Base-by-base conservation (phyloP, 2,113 vertebrate genomes). In the Corythoichthys intestinalis region DNA sequence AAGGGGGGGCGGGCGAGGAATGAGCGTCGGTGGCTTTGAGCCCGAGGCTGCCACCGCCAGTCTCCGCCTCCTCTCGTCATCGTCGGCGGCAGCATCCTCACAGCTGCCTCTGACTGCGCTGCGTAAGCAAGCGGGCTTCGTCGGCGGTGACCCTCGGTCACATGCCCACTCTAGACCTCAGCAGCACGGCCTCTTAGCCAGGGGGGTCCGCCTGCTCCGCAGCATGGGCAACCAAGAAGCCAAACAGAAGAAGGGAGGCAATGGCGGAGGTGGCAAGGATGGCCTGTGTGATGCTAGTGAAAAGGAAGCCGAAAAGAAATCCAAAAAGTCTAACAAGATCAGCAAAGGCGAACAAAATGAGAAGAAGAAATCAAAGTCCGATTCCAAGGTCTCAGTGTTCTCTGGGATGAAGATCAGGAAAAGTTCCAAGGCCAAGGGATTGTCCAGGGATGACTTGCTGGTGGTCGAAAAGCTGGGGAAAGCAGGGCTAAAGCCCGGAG, bases 181-280 rank as follows among this genome's bases (percentile, higher is more conserved):
- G 68, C 87, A 90, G 61, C 69, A 95, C 93, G 94, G 93, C 92
- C 86, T 95, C 87, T 91, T 91, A 76, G 82, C 82, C 4, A 91
- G 86, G 77, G 85, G 91, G n/a, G 90, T 68, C 67, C 91, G 83
- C 2, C 82, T 78, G 80, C 82, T 66, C 57, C 91, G 82, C 83
- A 94, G 86, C 86, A 98, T 99, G 97, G 96, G 97, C 58, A 97
- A 97, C 83, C 96, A 98, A 85, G 96, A 98, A 67, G 91, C 93
- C n/a, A 98, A 96, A 87, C 94, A 93, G 44, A 98, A 89, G 89
- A 94, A 92, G 86, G 89, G 91, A 54, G 92, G 90, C 20, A 47
- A 57, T 82, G 89, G 74, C 37, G 87, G 89, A n/a, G 20, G 71
- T 7, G 70, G 79, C 84, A 92, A 76, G 52, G 87, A 89, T 62